These are phyloP conservation scores for Rhinella marina DNA, from an alignment of 2,797 vertebrate genomes.

Conservation along the genomic window DNA sequence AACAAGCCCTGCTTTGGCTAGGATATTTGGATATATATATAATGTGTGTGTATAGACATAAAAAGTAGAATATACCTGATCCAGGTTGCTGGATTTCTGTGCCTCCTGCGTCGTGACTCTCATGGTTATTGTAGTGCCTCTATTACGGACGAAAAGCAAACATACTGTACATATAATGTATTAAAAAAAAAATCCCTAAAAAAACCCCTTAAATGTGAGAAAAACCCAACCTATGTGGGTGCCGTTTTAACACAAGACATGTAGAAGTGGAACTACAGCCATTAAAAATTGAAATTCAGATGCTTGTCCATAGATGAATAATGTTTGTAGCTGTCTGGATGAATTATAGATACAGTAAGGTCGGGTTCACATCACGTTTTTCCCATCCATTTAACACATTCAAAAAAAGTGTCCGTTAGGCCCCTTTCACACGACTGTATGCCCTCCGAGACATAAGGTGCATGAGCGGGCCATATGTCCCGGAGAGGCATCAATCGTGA, in stretches of 20 bases:
- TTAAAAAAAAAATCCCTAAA: conserved; percentile 11
- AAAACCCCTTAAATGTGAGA: conserved; percentile 9
- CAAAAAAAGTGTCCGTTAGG: no score
- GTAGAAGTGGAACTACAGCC: background rate
- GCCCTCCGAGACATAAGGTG: no score
- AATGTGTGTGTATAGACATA: no score
- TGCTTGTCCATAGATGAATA: background rate
- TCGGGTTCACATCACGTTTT: no score
- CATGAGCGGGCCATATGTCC: no score
- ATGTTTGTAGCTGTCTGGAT: no score
- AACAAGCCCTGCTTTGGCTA: no score
- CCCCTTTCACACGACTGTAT: background rate
- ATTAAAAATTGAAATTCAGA: background rate
- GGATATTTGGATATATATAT: no score
- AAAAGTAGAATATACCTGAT: background rate
- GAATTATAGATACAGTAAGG: no score
- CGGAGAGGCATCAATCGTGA: no score
- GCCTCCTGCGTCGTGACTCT: background rate
- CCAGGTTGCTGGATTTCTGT: background rate
- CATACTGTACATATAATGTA: background rate
- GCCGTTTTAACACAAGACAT: background rate
- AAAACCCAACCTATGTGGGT: conserved; percentile 3
- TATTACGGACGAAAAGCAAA: background rate
- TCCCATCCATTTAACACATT: no score
- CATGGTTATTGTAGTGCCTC: background rate